Conservation (phyloP, 2,113 vertebrate species). For the Apodemus sylvaticus region DNA sequence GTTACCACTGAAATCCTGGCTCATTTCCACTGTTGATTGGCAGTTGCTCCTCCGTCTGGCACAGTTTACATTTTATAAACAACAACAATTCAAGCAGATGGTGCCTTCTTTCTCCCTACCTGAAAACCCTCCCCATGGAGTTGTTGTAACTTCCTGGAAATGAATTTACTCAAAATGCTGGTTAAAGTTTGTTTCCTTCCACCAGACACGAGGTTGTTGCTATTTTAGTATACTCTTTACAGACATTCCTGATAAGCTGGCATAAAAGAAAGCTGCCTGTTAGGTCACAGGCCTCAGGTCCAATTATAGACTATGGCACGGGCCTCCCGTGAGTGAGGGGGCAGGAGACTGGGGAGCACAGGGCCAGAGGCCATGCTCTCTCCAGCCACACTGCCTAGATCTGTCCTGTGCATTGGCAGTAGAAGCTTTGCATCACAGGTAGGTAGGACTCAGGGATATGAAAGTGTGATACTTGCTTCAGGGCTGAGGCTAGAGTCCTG, state of each 20-base stretch:
- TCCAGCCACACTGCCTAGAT: neutral
- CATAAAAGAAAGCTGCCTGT: neutral
- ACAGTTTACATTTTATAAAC: neutral
- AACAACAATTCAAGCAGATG: neutral
- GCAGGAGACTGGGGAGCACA: neutral
- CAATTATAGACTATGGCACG: neutral
- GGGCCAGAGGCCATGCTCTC: no score
- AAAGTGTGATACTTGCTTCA: neutral
- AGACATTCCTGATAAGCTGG: neutral
- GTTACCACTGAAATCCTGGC: neutral
- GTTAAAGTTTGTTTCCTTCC: neutral
- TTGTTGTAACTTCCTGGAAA: neutral
- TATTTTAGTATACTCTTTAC: neutral
- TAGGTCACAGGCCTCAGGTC: neutral
- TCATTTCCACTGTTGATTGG: neutral
- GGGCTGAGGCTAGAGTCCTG: fast-evolving
- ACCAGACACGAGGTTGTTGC: neutral
- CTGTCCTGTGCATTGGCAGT: neutral
- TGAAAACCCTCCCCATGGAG: neutral
- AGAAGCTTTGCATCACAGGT: neutral
- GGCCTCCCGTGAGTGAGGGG: neutral
- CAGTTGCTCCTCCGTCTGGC: neutral
- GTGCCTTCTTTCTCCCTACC: neutral
- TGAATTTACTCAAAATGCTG: neutral
- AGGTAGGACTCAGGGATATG: neutral